These are phyloP conservation scores for Hirudinaria manillensis DNA, from an alignment of 2,888 invertebrate species.

Conservation along the genomic window DNA sequence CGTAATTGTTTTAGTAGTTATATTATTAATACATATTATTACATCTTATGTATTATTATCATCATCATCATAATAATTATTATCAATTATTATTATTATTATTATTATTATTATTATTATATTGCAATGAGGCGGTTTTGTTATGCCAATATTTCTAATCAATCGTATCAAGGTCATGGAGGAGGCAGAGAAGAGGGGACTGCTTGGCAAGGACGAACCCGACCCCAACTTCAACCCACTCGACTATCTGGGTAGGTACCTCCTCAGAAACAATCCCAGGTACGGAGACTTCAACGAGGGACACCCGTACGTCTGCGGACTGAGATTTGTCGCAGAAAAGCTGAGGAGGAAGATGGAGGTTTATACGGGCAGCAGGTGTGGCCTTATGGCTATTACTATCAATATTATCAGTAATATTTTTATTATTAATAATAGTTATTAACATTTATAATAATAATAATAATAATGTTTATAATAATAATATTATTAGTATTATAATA, in stretches of 20 bases:
- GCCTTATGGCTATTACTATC: not conserved
- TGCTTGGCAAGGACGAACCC: conserved; percentile 44
- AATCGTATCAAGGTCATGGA: conserved; percentile 46
- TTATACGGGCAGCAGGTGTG: conserved; percentile 52
- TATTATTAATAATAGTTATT: too few species aligned
- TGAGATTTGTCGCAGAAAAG: conserved; percentile 50
- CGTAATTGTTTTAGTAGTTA: too few species aligned
- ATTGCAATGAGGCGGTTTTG: too few species aligned
- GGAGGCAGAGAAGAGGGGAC: conserved; percentile 48
- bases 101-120: too few species aligned
- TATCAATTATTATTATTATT: too few species aligned
- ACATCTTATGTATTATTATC: too few species aligned
- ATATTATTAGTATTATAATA: too few species aligned
- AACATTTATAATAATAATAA: too few species aligned
- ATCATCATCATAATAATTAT: too few species aligned
- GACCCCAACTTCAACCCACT: conserved; percentile 54
- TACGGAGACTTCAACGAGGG: conserved; percentile 54
- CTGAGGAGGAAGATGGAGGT: conserved; percentile 49
- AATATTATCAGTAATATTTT: not conserved
- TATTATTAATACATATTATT: too few species aligned
- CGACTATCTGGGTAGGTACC: conserved; percentile 53
- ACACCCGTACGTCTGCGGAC: conserved; percentile 52
- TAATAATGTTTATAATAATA: too few species aligned
- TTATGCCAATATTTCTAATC: not conserved
- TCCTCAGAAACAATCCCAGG: conserved; percentile 54